phyloP scores from a whole-genome alignment of 2,797 vertebrate genomes.

The Cossypha caffra region DNA sequence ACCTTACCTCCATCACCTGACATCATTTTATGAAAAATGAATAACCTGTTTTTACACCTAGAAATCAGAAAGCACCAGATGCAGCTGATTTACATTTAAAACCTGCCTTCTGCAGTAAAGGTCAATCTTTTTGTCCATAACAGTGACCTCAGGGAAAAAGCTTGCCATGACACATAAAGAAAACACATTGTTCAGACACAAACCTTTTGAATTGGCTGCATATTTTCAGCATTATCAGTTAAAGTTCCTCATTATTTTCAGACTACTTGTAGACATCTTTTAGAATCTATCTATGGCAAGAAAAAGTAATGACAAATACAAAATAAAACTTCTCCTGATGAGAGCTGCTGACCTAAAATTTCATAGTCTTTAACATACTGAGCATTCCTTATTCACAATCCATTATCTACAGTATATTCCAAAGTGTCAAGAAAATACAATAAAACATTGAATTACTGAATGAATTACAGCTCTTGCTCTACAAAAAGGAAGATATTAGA shows the following conservation, averaged over 20 bases:
- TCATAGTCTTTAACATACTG: background rate
- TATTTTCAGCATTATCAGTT: background rate
- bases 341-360: conserved; percentile 26
- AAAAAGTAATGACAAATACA: background rate
- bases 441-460: background rate
- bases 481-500: background rate
- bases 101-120: background rate
- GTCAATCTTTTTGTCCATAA: conserved; percentile 4
- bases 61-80: background rate
- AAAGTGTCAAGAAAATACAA: background rate
- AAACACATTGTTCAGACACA: background rate
- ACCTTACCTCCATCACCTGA: background rate
- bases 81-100: background rate
- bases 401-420: background rate
- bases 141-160: background rate
- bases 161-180: background rate
- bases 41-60: background rate
- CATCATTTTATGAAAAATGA: background rate
- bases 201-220: background rate
- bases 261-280: background rate
- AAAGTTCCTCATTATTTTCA: conserved; percentile 50
- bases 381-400: background rate
- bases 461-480: background rate
- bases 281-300: background rate
- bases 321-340: background rate